These are phyloP conservation scores for Puntigrus tetrazona DNA, from an alignment of 2,113 vertebrate genomes.

Conservation along the genomic window DNA sequence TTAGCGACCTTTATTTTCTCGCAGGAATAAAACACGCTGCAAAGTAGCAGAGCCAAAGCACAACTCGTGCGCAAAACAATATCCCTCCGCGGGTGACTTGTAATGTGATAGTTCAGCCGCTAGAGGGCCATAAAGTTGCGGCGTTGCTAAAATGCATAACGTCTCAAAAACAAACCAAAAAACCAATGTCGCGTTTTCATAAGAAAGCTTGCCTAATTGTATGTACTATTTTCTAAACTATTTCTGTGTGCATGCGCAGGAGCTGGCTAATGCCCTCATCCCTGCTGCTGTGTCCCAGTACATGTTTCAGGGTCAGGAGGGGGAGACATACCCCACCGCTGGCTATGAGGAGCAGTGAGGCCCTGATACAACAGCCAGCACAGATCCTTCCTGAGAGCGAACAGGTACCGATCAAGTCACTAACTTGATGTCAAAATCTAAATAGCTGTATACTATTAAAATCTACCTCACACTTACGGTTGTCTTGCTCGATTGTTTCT, in stretches of 20 bases:
- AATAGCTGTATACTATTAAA: neutral
- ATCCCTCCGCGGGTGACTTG: neutral
- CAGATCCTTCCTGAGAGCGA: slow-evolving; percentile 3
- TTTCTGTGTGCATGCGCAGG: slow-evolving; percentile 40
- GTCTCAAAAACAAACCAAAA: neutral
- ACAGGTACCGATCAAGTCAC: slow-evolving; percentile 31
- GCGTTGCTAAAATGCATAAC: neutral
- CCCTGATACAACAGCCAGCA: slow-evolving; percentile 4
- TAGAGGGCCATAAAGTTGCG: neutral
- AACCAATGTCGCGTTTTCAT: neutral
- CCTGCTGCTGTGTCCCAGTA: slow-evolving; percentile 65
- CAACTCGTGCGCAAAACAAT: neutral
- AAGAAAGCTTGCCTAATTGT: neutral
- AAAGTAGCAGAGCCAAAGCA: neutral
- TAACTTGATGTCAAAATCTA: neutral
- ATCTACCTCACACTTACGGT: neutral
- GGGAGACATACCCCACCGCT: slow-evolving; percentile 65
- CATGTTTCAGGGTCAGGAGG: slow-evolving; percentile 77
- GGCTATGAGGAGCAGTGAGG: slow-evolving; percentile 75
- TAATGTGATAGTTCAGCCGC: neutral
- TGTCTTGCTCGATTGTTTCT: slow-evolving; percentile 25
- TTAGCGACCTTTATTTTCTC: neutral
- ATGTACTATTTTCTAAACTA: slow-evolving; percentile 4
- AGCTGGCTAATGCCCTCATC: slow-evolving; percentile 47
- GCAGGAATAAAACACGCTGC: neutral